Conservation (phyloP, 2,113 vertebrate species). For the Raja brachyura region DNA sequence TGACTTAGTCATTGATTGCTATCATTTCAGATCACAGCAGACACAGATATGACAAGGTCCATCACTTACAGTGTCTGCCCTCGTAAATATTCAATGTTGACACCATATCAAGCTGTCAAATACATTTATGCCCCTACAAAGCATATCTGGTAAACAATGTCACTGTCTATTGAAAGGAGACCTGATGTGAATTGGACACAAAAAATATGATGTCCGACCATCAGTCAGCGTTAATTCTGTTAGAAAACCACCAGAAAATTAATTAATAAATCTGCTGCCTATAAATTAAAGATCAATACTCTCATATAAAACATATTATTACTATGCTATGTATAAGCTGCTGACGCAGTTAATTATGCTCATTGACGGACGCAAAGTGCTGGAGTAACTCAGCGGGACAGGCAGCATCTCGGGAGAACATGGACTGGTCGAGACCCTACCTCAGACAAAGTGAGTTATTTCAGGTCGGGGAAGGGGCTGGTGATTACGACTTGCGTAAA, state of each 20-base stretch:
- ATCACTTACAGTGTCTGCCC: slow-evolving; percentile 48
- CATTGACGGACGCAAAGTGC: too few relatives aligned
- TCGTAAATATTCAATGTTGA: slow-evolving; percentile 34
- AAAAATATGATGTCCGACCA: background rate
- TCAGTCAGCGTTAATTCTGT: background rate
- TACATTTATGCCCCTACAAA: slow-evolving; percentile 15
- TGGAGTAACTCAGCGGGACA: too few relatives aligned
- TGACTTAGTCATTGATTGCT: slow-evolving; percentile 59
- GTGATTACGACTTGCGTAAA: too few relatives aligned
- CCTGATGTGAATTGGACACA: background rate
- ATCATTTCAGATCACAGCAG: slow-evolving; percentile 49
- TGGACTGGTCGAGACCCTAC: too few relatives aligned
- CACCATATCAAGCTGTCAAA: slow-evolving; percentile 28
- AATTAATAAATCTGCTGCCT: background rate
- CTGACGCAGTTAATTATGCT: too few relatives aligned
- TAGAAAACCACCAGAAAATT: background rate
- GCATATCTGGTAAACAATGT: slow-evolving; percentile 31
- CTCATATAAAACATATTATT: too few relatives aligned
- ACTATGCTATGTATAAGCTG: too few relatives aligned
- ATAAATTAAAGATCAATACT: background rate
- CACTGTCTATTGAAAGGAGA: slow-evolving; percentile 13
- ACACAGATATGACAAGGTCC: slow-evolving; percentile 58
- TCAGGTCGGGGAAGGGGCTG: too few relatives aligned
- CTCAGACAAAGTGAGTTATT: too few relatives aligned
- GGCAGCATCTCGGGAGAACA: too few relatives aligned